phyloP scores from a whole-genome alignment of 2,797 vertebrate species.

The Acanthurus leucopareius region DNA sequence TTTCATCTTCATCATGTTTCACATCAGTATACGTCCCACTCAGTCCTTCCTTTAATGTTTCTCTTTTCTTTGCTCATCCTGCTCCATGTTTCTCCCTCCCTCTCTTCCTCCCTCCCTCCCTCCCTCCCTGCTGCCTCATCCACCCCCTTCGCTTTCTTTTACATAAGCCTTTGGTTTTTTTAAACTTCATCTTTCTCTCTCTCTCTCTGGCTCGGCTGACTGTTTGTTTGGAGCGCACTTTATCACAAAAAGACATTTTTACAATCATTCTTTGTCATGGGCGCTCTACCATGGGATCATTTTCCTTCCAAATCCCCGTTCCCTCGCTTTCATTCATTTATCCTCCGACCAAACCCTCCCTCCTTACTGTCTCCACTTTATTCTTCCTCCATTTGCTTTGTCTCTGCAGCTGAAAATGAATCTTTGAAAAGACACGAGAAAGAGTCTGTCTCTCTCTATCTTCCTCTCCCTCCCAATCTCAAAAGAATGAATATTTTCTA shows the following conservation, averaged over 20 bases:
- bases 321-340: conserved; percentile 22
- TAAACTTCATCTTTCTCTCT: not conserved
- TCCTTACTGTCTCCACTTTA: conserved; percentile 7
- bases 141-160: too few species aligned
- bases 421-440: conserved; percentile 38
- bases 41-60: too few species aligned
- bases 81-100: too few species aligned
- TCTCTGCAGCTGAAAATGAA: conserved; percentile 31
- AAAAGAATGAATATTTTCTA: conserved; percentile 71
- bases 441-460: conserved; percentile 36
- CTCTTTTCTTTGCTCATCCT: not conserved
- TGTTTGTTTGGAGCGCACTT: conserved; percentile 40
- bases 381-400: conserved; percentile 26
- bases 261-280: conserved; percentile 32
- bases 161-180: too few species aligned
- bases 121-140: too few species aligned
- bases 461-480: conserved; percentile 39
- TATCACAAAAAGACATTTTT: conserved; percentile 45
- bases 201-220: not conserved
- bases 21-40: too few species aligned
- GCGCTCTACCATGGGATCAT: conserved; percentile 24
- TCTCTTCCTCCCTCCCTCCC: too few species aligned
- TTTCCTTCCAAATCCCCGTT: conserved; percentile 34
- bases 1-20: not conserved
- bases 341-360: not conserved